phyloP scores from a whole-genome alignment of 2,888 invertebrate genomes.

The Pocota personata region DNA sequence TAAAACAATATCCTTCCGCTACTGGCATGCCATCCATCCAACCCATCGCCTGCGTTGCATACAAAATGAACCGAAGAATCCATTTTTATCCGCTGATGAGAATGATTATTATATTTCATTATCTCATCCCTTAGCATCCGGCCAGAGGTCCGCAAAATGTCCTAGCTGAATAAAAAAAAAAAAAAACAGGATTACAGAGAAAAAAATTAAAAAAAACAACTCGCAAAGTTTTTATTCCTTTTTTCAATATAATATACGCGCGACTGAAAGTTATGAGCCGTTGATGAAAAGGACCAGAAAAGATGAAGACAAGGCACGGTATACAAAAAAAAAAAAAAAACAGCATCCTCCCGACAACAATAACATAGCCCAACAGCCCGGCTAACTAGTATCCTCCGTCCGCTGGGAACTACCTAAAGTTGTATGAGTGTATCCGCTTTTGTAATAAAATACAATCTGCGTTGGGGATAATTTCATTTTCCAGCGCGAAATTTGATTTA shows the following conservation, averaged over 20 bases:
- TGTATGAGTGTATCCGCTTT: constrained; percentile 39
- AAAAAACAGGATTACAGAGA: neutral
- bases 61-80: constrained; percentile 43
- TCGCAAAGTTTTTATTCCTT: neutral
- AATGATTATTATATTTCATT: constrained; percentile 55
- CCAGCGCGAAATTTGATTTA: constrained; percentile 65
- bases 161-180: neutral
- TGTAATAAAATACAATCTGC: constrained; percentile 68
- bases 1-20: constrained; percentile 33
- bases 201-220: neutral
- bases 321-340: neutral
- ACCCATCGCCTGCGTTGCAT: neutral
- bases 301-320: neutral
- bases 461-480: constrained; percentile 66
- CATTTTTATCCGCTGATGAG: constrained; percentile 36
- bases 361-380: constrained; percentile 9
- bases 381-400: constrained; percentile 46
- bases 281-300: constrained; percentile 24
- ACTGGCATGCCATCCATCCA: neutral
- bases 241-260: constrained; percentile 32
- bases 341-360: constrained; percentile 1
- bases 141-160: neutral
- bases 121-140: neutral
- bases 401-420: neutral
- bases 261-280: constrained; percentile 40